These are phyloP conservation scores for Alexandromys fortis DNA, from an alignment of 2,113 vertebrate genomes.

Conservation along the genomic window DNA sequence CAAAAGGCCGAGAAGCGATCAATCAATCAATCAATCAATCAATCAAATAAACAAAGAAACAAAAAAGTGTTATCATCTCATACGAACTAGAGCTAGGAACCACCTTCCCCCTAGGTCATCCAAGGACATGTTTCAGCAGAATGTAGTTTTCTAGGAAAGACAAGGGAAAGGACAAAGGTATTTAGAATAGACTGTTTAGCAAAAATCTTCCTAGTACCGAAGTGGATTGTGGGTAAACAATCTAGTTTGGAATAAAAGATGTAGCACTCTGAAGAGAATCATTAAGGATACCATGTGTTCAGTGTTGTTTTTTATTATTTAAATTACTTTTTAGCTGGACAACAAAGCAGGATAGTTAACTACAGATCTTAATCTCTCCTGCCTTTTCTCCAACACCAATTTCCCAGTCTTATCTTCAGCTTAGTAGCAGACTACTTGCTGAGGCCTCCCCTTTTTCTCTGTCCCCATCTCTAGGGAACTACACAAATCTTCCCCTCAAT, in stretches of 20 bases:
- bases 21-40: too few species aligned
- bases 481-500: too few species aligned
- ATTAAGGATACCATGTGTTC: not conserved
- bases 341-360: too few species aligned
- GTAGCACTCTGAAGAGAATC: not conserved
- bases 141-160: not conserved
- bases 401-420: too few species aligned
- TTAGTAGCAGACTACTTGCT: too few species aligned
- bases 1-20: too few species aligned
- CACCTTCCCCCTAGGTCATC: conserved; percentile 12
- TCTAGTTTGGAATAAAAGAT: not conserved
- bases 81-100: not conserved
- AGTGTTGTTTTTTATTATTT: not conserved
- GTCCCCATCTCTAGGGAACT: too few species aligned
- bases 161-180: not conserved
- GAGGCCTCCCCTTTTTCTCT: too few species aligned
- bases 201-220: not conserved
- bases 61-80: not conserved
- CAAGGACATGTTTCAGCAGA: conserved; percentile 14
- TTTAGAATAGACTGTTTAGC: too few species aligned
- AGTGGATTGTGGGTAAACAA: not conserved
- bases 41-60: not conserved
- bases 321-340: too few species aligned
- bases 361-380: too few species aligned
- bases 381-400: too few species aligned